These are phyloP conservation scores for Caradrina clavipalpis DNA, from an alignment of 2,888 invertebrate genomes.

Conservation along the genomic window DNA sequence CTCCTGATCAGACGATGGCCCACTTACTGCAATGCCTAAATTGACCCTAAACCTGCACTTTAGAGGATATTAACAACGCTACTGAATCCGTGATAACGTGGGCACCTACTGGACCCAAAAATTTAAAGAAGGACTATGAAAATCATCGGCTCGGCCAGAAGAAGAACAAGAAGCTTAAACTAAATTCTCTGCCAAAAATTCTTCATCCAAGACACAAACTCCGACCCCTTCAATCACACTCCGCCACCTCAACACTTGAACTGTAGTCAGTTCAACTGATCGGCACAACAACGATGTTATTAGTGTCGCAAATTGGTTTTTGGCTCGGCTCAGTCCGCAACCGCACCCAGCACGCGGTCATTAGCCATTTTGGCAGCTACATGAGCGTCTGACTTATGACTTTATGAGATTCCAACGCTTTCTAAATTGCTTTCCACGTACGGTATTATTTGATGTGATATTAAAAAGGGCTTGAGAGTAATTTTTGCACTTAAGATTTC, in stretches of 20 bases:
- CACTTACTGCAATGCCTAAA: too few relatives aligned
- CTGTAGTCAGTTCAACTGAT: constrained; percentile 53
- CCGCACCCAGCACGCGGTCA: constrained; percentile 85
- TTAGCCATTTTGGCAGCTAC: constrained; percentile 89
- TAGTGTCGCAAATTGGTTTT: constrained; percentile 88
- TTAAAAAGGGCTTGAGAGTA: constrained; percentile 46
- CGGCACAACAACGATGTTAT: constrained; percentile 80
- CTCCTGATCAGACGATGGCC: too few relatives aligned
- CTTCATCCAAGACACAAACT: not conserved
- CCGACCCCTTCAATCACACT: constrained; percentile 9
- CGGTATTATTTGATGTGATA: constrained; percentile 57
- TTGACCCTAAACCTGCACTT: too few relatives aligned
- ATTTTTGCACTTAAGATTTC: not conserved
- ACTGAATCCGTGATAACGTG: too few relatives aligned
- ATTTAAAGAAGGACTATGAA: too few relatives aligned
- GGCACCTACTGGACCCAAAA: too few relatives aligned
- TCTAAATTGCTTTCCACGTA: constrained; percentile 66
- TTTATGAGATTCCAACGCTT: constrained; percentile 78
- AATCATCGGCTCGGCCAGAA: too few relatives aligned
- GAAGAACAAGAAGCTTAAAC: too few relatives aligned
- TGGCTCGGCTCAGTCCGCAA: constrained; percentile 85
- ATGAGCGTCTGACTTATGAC: constrained; percentile 78
- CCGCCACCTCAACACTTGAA: constrained; percentile 15
- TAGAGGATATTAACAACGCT: too few relatives aligned
- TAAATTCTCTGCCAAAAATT: not conserved